Conservation (phyloP, 35 echinoderm and acorn worm species). For the Apostichopus japonicus region DNA sequence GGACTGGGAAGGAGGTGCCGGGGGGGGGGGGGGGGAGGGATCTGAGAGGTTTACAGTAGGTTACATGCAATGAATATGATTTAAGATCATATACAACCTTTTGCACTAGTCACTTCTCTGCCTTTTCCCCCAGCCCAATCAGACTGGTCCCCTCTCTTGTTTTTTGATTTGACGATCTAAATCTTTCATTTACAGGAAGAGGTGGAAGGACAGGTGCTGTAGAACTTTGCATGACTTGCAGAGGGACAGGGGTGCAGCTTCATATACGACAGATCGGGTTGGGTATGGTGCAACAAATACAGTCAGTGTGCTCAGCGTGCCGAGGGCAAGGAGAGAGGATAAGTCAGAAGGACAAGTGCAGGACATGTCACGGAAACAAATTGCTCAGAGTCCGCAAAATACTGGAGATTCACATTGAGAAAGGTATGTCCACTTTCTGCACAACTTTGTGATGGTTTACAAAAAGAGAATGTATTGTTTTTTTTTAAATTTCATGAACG, state of each 20-base stretch:
- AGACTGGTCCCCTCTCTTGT: too few relatives aligned
- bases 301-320: slow-evolving; percentile 78
- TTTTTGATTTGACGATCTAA: too few relatives aligned
- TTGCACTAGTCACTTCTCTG: too few relatives aligned
- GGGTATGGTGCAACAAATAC: slow-evolving; percentile 99
- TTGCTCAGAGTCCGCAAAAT: slow-evolving; percentile 88
- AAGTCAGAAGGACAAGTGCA: slow-evolving; percentile 81
- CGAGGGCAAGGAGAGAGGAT: slow-evolving; percentile 92
- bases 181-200: slow-evolving; percentile 61
- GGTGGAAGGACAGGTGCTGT: slow-evolving; percentile 96
- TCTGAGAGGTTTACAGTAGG: too few relatives aligned
- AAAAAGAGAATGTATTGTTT: too few relatives aligned
- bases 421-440: slow-evolving; percentile 61
- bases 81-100: too few relatives aligned
- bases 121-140: too few relatives aligned
- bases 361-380: slow-evolving; percentile 84
- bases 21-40: too few relatives aligned
- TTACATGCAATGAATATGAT: too few relatives aligned
- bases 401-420: slow-evolving; percentile 94
- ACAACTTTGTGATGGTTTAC: too few relatives aligned
- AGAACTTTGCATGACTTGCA: slow-evolving; percentile 79
- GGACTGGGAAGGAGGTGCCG: too few relatives aligned
- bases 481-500: too few relatives aligned
- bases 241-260: slow-evolving; percentile 83
- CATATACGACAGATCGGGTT: slow-evolving; percentile 80